Conservation (phyloP, 1,140 invertebrate genomes). For the Ceratosolen solmsi region DNA sequence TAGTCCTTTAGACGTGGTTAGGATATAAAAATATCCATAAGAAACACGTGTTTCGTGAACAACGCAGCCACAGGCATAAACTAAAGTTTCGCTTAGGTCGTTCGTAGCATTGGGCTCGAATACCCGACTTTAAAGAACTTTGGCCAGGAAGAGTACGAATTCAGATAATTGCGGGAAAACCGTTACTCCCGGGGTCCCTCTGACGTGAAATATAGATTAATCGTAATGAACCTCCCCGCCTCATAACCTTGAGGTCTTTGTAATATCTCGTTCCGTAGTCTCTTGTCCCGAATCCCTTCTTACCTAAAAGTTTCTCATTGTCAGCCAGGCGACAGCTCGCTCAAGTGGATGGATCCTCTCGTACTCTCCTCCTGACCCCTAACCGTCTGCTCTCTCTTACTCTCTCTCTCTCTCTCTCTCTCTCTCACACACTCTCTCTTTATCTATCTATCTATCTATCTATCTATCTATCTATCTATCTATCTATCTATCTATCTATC, state of each 20-base stretch:
- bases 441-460: background rate
- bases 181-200: background rate
- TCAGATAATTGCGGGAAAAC: background rate
- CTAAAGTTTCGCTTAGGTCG: too few species aligned
- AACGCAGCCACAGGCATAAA: too few species aligned
- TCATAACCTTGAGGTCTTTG: background rate
- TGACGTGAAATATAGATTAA: background rate
- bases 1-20: too few species aligned
- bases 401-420: background rate
- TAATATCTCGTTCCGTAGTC: background rate
- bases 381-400: background rate
- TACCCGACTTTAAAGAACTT: too few species aligned
- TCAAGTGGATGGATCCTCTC: constrained; percentile 8
- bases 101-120: too few species aligned
- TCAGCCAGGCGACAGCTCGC: constrained; percentile 2
- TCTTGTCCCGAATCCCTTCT: background rate
- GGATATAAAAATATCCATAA: too few species aligned
- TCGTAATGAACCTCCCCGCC: background rate
- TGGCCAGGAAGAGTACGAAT: too few species aligned
- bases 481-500: background rate
- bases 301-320: constrained; percentile 4
- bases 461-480: background rate
- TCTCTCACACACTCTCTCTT: background rate
- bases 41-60: too few species aligned
- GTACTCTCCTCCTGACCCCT: background rate